Evolutionary conservation across 2,888 invertebrate species (phyloP), one percentile per base, ranked within the genome.

Genomic region (Epistrophella euchroma): DNA sequence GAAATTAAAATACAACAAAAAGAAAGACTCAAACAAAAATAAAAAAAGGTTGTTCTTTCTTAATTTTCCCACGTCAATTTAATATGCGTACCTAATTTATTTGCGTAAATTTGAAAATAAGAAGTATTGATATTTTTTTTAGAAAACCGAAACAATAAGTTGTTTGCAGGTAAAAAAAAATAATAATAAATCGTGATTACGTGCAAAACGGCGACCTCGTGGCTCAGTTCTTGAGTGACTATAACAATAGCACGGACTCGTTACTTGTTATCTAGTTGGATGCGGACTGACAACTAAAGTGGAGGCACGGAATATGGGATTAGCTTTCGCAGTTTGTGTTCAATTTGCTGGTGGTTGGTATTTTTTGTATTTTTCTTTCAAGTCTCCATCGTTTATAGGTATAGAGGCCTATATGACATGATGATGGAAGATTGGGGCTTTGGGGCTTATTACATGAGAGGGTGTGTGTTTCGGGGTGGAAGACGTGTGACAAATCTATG

Each of bases 241-340:
- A 52, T 52, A 25, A 28, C 9, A 90, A 84, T 88, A 89, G 88
- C 90, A 91, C 91, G 90, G 91, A 90, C 90, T 90, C 88, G 80
- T 90, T n/a, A 91, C 91, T 90, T 92, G 92, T 90, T 92, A 91
- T 90, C 92, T 90, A 92, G 91, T 92, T 92, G 92, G 91, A 92
- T 91, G 92, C 92, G 90, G 91, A 91, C 90, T 91, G 91, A 91
- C 91, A 92, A 92, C 92, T 92, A 91, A 92, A 88, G 85, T 85
- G 85, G 85, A 85, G 82, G 76, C 88, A 83, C 82, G 68, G 87
- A 82, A 82, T 81, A 70, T 83, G 62, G 84, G 87, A 87, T 84
- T 88, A 77, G 81, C 83, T 87, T 85, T 85, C 85, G 76, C 85
- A 85, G 85, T 81, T 85, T 80, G 68, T 47, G 75, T 85, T 80